Conservation (phyloP, 2,113 vertebrate genomes). For the Hoplias malabaricus region DNA sequence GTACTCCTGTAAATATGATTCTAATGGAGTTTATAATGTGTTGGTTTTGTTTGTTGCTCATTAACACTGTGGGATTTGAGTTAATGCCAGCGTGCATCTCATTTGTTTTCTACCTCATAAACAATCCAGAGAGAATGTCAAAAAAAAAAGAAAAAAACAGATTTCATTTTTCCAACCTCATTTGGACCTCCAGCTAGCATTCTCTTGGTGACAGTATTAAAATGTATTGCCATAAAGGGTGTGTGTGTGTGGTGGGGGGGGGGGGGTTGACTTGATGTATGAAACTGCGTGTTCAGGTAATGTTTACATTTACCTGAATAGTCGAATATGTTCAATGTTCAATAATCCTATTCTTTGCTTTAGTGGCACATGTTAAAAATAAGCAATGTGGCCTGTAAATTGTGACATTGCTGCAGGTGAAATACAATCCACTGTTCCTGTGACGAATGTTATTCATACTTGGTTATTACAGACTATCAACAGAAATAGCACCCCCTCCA, state of each 20-base stretch:
- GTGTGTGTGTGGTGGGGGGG: too few species aligned
- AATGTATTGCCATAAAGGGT: background rate
- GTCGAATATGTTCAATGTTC: background rate
- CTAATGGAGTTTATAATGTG: background rate
- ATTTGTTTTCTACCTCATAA: slow-evolving; percentile 13
- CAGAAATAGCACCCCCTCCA: slow-evolving; percentile 1
- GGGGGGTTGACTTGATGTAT: background rate
- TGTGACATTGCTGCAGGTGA: background rate
- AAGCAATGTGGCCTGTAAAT: background rate
- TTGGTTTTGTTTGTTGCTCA: slow-evolving; percentile 8
- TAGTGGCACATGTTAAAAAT: background rate
- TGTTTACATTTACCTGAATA: background rate
- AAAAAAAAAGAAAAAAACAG: slow-evolving; percentile 8
- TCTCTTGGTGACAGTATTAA: background rate
- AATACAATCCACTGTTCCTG: background rate
- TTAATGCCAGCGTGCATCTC: background rate
- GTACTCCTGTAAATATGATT: background rate
- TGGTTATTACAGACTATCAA: slow-evolving; percentile 10
- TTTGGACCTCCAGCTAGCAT: background rate
- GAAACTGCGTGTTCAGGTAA: background rate
- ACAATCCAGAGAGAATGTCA: background rate
- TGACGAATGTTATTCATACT: slow-evolving; percentile 6
- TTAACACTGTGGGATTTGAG: slow-evolving; percentile 25
- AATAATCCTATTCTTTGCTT: background rate
- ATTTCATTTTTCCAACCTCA: slow-evolving; percentile 3